A percentile compares a stretch with the other conserved stretches of the same genome.
Evolutionary conservation across 2,113 vertebrate species (phyloP).

Genomic region (Dunckerocampus dactyliophorus): DNA sequence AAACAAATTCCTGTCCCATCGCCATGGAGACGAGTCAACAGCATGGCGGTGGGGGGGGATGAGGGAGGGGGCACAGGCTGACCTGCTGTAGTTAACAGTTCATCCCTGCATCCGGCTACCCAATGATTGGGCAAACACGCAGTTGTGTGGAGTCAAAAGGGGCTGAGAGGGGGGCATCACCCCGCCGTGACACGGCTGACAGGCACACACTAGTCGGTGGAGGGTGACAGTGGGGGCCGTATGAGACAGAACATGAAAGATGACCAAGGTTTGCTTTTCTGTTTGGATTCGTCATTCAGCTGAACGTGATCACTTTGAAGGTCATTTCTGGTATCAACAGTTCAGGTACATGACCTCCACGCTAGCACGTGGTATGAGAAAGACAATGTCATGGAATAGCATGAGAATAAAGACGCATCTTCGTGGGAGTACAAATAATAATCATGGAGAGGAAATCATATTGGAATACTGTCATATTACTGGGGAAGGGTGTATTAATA

Average conservation of each 20-base stretch:
- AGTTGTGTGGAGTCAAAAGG: constrained; percentile 53
- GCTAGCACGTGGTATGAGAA: no score
- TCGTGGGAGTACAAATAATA: no score
- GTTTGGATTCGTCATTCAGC: constrained; percentile 10
- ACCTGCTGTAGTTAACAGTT: constrained; percentile 72
- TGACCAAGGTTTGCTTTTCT: not conserved
- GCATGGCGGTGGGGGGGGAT: constrained; percentile 37
- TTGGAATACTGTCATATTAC: no score
- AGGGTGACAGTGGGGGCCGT: constrained; percentile 31
- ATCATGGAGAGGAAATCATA: no score
- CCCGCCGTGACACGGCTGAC: constrained; percentile 56
- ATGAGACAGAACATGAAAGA: constrained; percentile 1
- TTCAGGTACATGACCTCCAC: no score
- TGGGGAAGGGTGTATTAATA: no score
- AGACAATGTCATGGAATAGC: no score
- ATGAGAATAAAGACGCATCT: no score
- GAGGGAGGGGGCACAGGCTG: constrained; percentile 50
- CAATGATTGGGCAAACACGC: constrained; percentile 70
- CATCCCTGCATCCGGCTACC: constrained; percentile 68
- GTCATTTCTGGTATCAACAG: no score
- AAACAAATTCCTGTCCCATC: constrained; percentile 57
- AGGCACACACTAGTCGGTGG: constrained; percentile 49
- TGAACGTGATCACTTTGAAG: no score
- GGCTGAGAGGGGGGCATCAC: constrained; percentile 62
- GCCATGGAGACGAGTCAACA: constrained; percentile 72